A percentile compares a stretch with the other conserved stretches of the same genome.
Conservation (phyloP, 2,113 vertebrate genomes). For the Lasiurus borealis region DNA sequence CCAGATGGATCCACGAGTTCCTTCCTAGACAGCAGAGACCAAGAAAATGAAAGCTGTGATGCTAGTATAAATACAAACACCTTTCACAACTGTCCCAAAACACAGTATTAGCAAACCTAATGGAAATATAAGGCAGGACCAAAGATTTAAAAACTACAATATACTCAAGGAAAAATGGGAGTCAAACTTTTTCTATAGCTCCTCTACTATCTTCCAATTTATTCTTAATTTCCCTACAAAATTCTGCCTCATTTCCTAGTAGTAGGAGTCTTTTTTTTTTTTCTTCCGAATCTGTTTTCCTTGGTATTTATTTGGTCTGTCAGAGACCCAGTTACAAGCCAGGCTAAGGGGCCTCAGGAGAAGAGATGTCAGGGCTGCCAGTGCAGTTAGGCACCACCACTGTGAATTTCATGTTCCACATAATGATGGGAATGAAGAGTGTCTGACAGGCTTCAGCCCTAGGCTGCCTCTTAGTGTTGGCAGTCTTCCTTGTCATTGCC, state of each 20-base stretch:
- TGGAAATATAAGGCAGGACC: background rate
- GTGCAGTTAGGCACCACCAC: accelerated
- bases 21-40: slow-evolving; percentile 86
- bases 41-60: background rate
- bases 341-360: background rate
- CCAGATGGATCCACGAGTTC: slow-evolving; percentile 93
- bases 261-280: background rate
- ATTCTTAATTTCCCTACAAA: background rate
- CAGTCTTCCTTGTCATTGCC: background rate
- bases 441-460: background rate
- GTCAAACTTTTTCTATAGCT: background rate
- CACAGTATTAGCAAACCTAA: background rate
- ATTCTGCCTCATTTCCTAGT: background rate
- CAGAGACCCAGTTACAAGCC: background rate
- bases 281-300: background rate
- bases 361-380: background rate
- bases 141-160: background rate
- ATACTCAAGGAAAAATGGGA: background rate
- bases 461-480: background rate
- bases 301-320: background rate
- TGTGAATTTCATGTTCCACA: background rate
- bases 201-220: background rate
- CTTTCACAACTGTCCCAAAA: background rate
- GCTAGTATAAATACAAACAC: background rate
- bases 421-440: accelerated